A percentile compares a stretch with the other conserved stretches of the same genome.
phyloP scores from a whole-genome alignment of 2,113 vertebrate species.

The Trematocara marginatum region DNA sequence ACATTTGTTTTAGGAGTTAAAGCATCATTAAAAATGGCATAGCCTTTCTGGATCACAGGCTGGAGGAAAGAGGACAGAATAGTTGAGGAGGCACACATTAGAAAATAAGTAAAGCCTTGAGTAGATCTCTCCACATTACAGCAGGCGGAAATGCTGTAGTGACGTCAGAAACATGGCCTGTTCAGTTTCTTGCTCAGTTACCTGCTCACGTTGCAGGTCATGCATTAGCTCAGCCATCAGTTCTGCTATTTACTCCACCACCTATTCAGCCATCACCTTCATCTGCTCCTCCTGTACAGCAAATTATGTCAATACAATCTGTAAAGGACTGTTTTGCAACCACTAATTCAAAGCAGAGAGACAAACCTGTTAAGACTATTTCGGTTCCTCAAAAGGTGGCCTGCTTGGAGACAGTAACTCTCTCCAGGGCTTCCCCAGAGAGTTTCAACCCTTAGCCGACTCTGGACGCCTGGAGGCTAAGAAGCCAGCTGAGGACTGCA shows the following conservation, averaged over 20 bases:
- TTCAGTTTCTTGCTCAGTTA: background rate
- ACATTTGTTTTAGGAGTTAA: background rate
- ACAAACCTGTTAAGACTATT: background rate
- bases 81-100: background rate
- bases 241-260: background rate
- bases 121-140: background rate
- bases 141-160: accelerated
- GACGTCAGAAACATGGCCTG: background rate
- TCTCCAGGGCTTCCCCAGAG: background rate
- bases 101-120: background rate
- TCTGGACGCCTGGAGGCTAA: background rate
- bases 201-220: background rate
- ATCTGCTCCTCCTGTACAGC: background rate
- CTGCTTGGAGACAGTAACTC: background rate
- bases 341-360: background rate
- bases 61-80: background rate
- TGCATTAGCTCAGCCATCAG: background rate
- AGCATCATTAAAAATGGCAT: background rate
- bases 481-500: background rate
- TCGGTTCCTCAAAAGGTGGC: background rate
- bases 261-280: background rate
- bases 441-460: background rate
- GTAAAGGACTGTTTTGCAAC: background rate
- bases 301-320: background rate
- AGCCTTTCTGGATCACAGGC: background rate